phyloP scores from a whole-genome alignment of 2,888 invertebrate species.

The Odontomyia ornata region DNA sequence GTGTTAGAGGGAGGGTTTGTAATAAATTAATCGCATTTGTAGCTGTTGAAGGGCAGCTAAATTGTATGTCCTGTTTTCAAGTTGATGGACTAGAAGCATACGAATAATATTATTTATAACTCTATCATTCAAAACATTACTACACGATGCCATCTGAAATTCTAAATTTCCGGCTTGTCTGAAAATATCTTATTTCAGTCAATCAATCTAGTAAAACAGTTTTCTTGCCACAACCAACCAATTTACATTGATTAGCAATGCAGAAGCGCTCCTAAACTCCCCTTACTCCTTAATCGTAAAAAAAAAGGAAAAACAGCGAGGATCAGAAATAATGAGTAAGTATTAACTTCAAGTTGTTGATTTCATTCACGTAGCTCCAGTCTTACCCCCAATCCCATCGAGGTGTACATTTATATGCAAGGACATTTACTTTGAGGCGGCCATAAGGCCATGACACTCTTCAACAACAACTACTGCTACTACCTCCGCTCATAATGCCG shows the following conservation, averaged over 20 bases:
- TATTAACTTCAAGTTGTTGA: conserved; percentile 3
- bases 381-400: conserved; percentile 1
- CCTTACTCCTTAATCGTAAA: background rate
- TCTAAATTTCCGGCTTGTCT: too few species aligned
- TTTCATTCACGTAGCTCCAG: conserved; percentile 13
- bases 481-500: background rate
- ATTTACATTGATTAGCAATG: conserved; percentile 14
- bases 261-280: background rate
- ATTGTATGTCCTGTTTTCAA: too few species aligned
- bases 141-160: too few species aligned
- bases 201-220: too few species aligned
- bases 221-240: background rate
- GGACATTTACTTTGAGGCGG: conserved; percentile 29
- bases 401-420: conserved; percentile 33
- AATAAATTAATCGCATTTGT: too few species aligned
- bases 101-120: too few species aligned
- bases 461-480: background rate
- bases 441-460: conserved; percentile 23
- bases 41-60: too few species aligned
- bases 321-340: conserved; percentile 6
- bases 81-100: too few species aligned
- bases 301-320: background rate
- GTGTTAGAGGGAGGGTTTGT: background rate
- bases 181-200: too few species aligned
- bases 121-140: too few species aligned